Percentiles rank a stretch among this genome's conserved stretches.
Conservation (phyloP, 2,888 invertebrate genomes). For the Philhelius pedissequus region DNA sequence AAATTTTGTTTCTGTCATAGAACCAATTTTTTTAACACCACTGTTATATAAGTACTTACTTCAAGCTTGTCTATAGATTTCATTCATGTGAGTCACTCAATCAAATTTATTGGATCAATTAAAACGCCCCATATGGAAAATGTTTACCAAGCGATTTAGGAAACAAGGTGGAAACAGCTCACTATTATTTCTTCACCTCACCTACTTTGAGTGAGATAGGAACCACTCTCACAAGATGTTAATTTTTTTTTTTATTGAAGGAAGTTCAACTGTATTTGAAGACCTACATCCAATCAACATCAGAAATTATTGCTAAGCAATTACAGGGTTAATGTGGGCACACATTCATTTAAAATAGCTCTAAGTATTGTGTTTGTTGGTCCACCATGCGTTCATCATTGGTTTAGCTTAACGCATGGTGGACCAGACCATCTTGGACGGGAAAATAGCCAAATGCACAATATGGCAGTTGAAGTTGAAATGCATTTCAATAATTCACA, state of each 20-base stretch:
- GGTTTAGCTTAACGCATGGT: too few species aligned
- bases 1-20: too few species aligned
- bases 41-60: conserved; percentile 4
- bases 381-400: too few species aligned
- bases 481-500: conserved; percentile 61
- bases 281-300: conserved; percentile 57
- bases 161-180: conserved; percentile 41
- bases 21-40: not conserved
- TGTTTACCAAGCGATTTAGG: conserved; percentile 20
- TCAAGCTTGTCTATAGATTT: not conserved
- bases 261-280: conserved; percentile 41
- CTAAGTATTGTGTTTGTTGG: conserved; percentile 14
- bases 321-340: conserved; percentile 66
- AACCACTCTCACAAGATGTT: not conserved
- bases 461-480: conserved; percentile 43
- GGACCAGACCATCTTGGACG: too few species aligned
- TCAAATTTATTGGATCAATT: conserved; percentile 51
- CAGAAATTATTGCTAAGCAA: conserved; percentile 57
- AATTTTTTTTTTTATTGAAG: not conserved
- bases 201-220: not conserved
- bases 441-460: conserved; percentile 16
- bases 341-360: conserved; percentile 51
- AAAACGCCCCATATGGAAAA: conserved; percentile 44
- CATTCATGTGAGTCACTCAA: conserved; percentile 35
- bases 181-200: conserved; percentile 42